Base-by-base conservation (phyloP, 2,113 vertebrate genomes). In the Calonectris borealis region DNA sequence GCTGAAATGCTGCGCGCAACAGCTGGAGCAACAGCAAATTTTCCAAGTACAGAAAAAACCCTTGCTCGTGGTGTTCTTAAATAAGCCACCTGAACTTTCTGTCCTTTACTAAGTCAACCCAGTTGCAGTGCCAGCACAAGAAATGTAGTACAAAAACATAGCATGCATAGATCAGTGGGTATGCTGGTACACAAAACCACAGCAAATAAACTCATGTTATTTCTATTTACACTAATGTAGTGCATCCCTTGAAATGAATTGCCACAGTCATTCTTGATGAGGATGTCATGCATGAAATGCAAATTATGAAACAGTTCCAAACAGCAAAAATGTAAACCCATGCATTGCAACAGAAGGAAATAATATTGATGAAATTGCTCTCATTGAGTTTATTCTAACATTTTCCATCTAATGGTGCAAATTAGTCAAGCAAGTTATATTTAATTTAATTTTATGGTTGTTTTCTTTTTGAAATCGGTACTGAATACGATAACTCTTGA, bases 401-500 rank as follows among this genome's bases (percentile, higher is more conserved):
- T 94, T 94, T 96, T 87, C 70, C 42, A 49, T 79, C 31, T 95
- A 95, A 94, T 83, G 32, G 54, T 55, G 31, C 20, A 76, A 91
- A 97, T 95, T 96, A 93, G 89, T 85, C 75, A 87, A 77, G 75
- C 49, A 94, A 93, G 73, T 93, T 89, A 82, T 64, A 77, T 70
- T 94, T 94, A 92, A 95, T 96, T 93, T 75, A 94, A 95, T 92
- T 95, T 96, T 75, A 93, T 69, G 75, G 77, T 68, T 95, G 80
- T 95, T 96, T 95, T 95, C 75, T 91, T 93, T 93, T 75, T 92
- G 15, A 90, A 91, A 95, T 83, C 54, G 25, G 81, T 89, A 44
- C 22, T 86, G 86, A 91, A 38, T 91, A 91, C 71, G 80, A 93
- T 68, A 94, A 77, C n/a, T 96, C 81, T 91, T 95, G 70, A 73